phyloP scores from a whole-genome alignment of 2,888 invertebrate genomes.

The Hyppa rectilinea region DNA sequence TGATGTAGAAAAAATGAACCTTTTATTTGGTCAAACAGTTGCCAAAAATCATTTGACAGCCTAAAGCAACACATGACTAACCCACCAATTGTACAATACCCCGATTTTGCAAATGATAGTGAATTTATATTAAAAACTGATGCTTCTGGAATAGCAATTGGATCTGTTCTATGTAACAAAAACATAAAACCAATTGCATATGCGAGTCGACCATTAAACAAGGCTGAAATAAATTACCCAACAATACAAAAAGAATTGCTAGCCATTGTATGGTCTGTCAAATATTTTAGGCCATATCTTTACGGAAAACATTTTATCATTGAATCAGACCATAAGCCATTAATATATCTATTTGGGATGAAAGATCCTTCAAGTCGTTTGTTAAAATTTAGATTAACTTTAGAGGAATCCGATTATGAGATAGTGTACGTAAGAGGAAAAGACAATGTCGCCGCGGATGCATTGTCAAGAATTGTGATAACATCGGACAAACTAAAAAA shows the following conservation, averaged over 20 bases:
- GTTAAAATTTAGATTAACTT: background rate
- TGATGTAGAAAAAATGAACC: too few relatives aligned
- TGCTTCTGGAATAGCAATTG: background rate
- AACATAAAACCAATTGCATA: background rate
- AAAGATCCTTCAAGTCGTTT: constrained; percentile 13
- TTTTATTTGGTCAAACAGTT: too few relatives aligned
- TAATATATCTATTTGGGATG: constrained; percentile 6
- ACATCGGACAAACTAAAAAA: background rate
- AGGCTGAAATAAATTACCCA: constrained; percentile 5
- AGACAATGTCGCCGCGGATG: background rate
- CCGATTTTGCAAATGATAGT: background rate
- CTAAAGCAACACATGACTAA: background rate
- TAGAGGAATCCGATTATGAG: constrained; percentile 3
- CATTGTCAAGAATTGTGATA: background rate
- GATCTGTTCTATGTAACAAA: background rate
- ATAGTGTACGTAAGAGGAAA: constrained; percentile 6
- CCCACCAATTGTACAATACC: background rate
- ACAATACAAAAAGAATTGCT: constrained; percentile 10
- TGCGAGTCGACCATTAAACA: background rate
- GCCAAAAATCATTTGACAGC: background rate
- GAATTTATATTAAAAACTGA: background rate
- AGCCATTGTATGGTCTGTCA: too few relatives aligned
- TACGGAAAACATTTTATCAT: background rate
- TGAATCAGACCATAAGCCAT: constrained; percentile 5
- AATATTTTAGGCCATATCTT: constrained; percentile 6